Conservation (phyloP, 2,113 vertebrate species). For the human (Homo sapiens) region DNA sequence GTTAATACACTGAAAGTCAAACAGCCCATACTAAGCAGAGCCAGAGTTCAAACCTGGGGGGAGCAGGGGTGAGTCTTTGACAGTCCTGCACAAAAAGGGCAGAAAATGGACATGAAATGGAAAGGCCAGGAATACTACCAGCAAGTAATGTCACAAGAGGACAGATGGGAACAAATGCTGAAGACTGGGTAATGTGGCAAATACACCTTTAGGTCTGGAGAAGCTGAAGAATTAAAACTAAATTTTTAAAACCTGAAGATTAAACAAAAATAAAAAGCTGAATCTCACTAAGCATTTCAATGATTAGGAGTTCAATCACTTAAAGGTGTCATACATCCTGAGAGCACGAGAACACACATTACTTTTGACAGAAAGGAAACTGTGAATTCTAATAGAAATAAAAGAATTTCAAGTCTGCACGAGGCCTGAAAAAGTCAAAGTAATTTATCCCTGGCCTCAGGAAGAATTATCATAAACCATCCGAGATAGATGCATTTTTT, state of each 20-base stretch:
- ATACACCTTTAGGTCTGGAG: neutral
- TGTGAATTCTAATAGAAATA: constrained; percentile 67
- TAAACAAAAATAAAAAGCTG: constrained; percentile 40
- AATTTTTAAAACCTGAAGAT: constrained; percentile 25
- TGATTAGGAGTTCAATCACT: constrained; percentile 47
- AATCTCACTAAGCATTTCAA: constrained; percentile 28
- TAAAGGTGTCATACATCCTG: constrained; percentile 37
- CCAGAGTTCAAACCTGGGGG: neutral
- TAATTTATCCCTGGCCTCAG: constrained; percentile 57
- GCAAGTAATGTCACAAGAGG: neutral
- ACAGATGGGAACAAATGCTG: neutral
- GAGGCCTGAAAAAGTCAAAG: constrained; percentile 56
- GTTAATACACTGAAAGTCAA: neutral
- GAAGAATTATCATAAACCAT: constrained; percentile 69
- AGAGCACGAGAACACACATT: constrained; percentile 45
- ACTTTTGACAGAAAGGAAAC: constrained; percentile 60
- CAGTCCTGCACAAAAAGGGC: neutral
- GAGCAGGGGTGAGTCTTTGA: neutral
- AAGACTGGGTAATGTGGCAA: neutral
- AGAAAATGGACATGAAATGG: too few species aligned
- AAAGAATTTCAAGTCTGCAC: constrained; percentile 21
- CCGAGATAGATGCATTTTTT: constrained; percentile 55
- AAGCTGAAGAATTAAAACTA: neutral
- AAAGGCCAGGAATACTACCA: neutral
- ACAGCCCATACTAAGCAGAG: neutral